phyloP scores from a whole-genome alignment of 2,888 invertebrate species.

The Lasiommata megera region DNA sequence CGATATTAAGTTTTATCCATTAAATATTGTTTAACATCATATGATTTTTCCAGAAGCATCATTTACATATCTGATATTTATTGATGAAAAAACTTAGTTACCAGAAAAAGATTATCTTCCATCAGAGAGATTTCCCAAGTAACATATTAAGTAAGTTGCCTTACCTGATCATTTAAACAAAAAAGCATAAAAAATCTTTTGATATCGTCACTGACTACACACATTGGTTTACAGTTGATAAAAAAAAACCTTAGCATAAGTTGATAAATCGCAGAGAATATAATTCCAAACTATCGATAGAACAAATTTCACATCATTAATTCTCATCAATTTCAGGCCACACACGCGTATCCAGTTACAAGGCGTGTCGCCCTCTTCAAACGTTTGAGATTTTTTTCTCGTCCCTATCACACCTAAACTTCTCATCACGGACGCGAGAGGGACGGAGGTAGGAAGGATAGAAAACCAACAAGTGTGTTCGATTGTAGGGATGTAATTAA shows the following conservation, averaged over 20 bases:
- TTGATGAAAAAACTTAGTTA: too few relatives aligned
- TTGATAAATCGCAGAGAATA: background rate
- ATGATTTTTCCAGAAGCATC: too few relatives aligned
- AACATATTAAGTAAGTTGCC: too few relatives aligned
- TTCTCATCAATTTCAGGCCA: constrained; percentile 44
- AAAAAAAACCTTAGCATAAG: background rate
- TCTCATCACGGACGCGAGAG: constrained; percentile 32
- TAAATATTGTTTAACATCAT: too few relatives aligned
- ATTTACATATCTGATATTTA: too few relatives aligned
- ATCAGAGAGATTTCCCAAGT: too few relatives aligned
- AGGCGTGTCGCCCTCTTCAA: constrained; percentile 48
- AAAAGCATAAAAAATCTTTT: too few relatives aligned
- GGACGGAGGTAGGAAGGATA: constrained; percentile 53
- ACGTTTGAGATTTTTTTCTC: constrained; percentile 22
- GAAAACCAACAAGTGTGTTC: constrained; percentile 62
- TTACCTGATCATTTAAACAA: too few relatives aligned
- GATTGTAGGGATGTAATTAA: constrained; percentile 41
- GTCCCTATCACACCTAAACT: constrained; percentile 36
- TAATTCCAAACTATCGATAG: constrained; percentile 16
- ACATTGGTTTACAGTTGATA: too few relatives aligned
- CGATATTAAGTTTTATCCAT: too few relatives aligned
- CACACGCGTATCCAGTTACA: constrained; percentile 70
- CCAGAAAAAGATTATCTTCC: too few relatives aligned
- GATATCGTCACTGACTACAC: too few relatives aligned
- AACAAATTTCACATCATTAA: constrained; percentile 40